Percentiles rank a stretch among this genome's conserved stretches.
Conservation (phyloP, 2,888 invertebrate species). For the Dromius quadrimaculatus region DNA sequence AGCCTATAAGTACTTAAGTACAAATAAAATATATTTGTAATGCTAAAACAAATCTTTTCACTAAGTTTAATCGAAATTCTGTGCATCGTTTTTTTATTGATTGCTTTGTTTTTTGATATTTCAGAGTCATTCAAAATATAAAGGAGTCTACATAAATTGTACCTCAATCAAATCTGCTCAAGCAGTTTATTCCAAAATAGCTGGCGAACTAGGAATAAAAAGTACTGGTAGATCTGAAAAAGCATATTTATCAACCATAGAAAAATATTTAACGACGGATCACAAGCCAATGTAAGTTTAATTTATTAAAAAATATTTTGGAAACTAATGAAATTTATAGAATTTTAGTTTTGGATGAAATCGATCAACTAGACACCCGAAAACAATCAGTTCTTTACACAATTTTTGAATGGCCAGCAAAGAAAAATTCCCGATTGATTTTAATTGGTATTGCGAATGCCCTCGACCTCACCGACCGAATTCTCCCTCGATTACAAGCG, state of each 20-base stretch:
- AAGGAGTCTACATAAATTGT: conserved; percentile 85
- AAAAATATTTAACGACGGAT: conserved; percentile 75
- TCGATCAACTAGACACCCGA: conserved; percentile 90
- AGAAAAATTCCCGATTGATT: conserved; percentile 76
- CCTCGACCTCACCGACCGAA: conserved; percentile 91
- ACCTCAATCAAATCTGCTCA: conserved; percentile 88
- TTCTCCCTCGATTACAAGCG: conserved; percentile 87
- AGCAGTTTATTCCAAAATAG: conserved; percentile 83
- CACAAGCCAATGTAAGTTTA: conserved; percentile 80
- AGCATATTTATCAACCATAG: conserved; percentile 75
- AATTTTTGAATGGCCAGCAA: conserved; percentile 93
- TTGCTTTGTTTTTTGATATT: too few species aligned
- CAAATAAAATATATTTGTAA: too few species aligned
- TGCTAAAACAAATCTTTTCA: too few species aligned
- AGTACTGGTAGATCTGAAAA: conserved; percentile 73
- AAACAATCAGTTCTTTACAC: conserved; percentile 90
- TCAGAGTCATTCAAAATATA: conserved; percentile 70
- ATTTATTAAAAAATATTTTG: background rate
- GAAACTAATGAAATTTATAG: conserved; percentile 63
- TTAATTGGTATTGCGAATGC: conserved; percentile 96
- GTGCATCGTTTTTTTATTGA: too few species aligned
- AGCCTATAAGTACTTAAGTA: background rate
- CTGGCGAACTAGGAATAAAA: conserved; percentile 76
- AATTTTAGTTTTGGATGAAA: conserved; percentile 91
- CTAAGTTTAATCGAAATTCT: too few species aligned